A percentile compares a stretch with the other conserved stretches of the same genome.
phyloP scores from a whole-genome alignment of 2,113 vertebrate genomes.

The Sinocyclocheilus anshuiensis region DNA sequence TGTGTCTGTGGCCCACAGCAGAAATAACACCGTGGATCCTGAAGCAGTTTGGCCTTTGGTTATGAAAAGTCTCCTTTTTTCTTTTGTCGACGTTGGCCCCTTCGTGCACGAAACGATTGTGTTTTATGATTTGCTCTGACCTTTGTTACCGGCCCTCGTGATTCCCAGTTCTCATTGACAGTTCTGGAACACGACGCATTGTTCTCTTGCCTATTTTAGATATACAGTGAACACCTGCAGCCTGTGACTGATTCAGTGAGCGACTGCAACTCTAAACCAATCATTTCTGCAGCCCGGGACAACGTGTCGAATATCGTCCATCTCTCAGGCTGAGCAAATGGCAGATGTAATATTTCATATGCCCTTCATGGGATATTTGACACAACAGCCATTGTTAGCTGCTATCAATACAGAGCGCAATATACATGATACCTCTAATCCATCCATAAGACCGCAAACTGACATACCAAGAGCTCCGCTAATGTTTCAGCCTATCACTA shows the following conservation, averaged over 20 bases:
- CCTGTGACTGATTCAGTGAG: slow-evolving; percentile 13
- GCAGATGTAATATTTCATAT: slow-evolving; percentile 38
- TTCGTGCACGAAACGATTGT: slow-evolving; percentile 11
- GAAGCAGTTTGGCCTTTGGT: slow-evolving; percentile 61
- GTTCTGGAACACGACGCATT: slow-evolving; percentile 5
- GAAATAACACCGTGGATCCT: slow-evolving; percentile 62
- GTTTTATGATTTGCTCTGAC: slow-evolving; percentile 38
- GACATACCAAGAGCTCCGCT: slow-evolving; percentile 28
- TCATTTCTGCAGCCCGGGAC: slow-evolving; percentile 9
- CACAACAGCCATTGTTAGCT: slow-evolving; percentile 39
- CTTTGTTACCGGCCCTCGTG: slow-evolving; percentile 5
- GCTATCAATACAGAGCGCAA: slow-evolving; percentile 34
- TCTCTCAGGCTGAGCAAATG: slow-evolving; percentile 30
- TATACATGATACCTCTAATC: slow-evolving; percentile 43
- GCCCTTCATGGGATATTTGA: slow-evolving; percentile 41
- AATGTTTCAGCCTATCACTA: slow-evolving; percentile 43
- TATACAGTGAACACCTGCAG: slow-evolving; percentile 25
- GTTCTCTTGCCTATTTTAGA: slow-evolving; percentile 19
- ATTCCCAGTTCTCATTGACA: not conserved
- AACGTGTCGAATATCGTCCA: slow-evolving; percentile 16
- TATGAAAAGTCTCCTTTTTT: slow-evolving; percentile 64
- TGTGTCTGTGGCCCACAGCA: slow-evolving; percentile 59
- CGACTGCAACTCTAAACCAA: slow-evolving; percentile 21
- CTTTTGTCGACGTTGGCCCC: slow-evolving; percentile 29
- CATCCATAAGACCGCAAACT: slow-evolving; percentile 36